Percentiles rank a stretch among this genome's conserved stretches.
phyloP scores from a whole-genome alignment of 2,888 invertebrate species.

The Dorcus parallelipipedus region DNA sequence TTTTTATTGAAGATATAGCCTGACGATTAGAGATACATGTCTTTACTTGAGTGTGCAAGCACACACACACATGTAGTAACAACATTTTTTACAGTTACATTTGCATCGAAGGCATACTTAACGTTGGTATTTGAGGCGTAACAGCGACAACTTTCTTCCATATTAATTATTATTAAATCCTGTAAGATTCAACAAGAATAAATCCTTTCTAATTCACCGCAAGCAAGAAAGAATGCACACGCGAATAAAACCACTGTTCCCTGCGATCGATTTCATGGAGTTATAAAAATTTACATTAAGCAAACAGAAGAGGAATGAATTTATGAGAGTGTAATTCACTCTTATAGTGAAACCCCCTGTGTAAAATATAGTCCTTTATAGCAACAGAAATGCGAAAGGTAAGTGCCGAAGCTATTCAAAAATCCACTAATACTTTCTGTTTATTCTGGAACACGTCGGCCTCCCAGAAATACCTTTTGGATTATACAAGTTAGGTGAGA shows the following conservation, averaged over 20 bases:
- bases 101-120: neutral
- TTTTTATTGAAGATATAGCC: no score
- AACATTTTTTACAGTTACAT: constrained; percentile 1
- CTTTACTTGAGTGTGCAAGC: no score
- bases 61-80: neutral
- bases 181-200: constrained; percentile 6
- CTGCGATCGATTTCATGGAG: no score
- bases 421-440: constrained; percentile 15
- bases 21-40: no score
- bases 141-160: constrained; percentile 9
- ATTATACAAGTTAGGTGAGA: constrained; percentile 12
- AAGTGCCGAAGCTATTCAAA: constrained; percentile 13
- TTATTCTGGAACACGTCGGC: constrained; percentile 26
- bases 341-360: no score
- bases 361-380: neutral
- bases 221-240: neutral
- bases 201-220: constrained; percentile 2
- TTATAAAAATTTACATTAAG: no score
- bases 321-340: no score
- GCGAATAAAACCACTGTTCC: no score
- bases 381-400: neutral
- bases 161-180: constrained; percentile 9
- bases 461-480: constrained; percentile 16
- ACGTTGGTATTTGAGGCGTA: constrained; percentile 3
- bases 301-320: no score